Percentiles rank a stretch among this genome's conserved stretches.
Conservation (phyloP, 1,140 invertebrate genomes). For the Heliothis virescens region DNA sequence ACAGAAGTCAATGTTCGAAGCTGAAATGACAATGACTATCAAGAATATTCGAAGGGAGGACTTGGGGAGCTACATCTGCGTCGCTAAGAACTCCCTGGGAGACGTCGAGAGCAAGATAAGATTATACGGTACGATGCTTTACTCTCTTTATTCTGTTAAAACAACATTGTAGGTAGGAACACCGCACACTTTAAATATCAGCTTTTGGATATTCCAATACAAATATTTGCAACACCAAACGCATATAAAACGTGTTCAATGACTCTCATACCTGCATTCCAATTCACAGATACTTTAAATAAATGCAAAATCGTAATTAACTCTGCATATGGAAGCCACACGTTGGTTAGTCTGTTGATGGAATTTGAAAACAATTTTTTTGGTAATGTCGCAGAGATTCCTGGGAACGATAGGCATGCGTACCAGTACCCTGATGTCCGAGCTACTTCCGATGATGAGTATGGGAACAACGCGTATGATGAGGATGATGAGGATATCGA, state of each 20-base stretch:
- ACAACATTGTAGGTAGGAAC: background rate
- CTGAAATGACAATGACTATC: slow-evolving; percentile 94
- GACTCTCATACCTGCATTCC: slow-evolving; percentile 14
- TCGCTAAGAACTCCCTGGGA: slow-evolving; percentile 96
- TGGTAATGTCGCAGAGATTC: slow-evolving; percentile 72
- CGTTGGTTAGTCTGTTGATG: background rate
- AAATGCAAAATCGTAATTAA: slow-evolving; percentile 35
- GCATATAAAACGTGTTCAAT: slow-evolving; percentile 25
- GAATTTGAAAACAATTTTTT: slow-evolving; percentile 22
- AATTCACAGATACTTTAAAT: slow-evolving; percentile 23
- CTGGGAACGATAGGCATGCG: slow-evolving; percentile 79
- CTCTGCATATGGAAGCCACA: background rate
- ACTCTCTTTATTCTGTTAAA: background rate
- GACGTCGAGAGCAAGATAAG: slow-evolving; percentile 96
- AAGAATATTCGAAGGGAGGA: slow-evolving; percentile 93
- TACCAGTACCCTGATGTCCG: slow-evolving; percentile 78
- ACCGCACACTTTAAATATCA: background rate
- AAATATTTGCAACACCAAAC: slow-evolving; percentile 17
- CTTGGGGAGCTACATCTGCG: slow-evolving; percentile 95
- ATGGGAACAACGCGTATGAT: slow-evolving; percentile 77
- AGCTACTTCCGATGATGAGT: slow-evolving; percentile 75
- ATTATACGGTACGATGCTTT: slow-evolving; percentile 92
- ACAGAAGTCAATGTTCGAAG: slow-evolving; percentile 92
- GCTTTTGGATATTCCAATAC: background rate
- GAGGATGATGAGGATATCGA: slow-evolving; percentile 70